Base-by-base conservation (phyloP, 2,113 vertebrate species). In the Hydropotes inermis region DNA sequence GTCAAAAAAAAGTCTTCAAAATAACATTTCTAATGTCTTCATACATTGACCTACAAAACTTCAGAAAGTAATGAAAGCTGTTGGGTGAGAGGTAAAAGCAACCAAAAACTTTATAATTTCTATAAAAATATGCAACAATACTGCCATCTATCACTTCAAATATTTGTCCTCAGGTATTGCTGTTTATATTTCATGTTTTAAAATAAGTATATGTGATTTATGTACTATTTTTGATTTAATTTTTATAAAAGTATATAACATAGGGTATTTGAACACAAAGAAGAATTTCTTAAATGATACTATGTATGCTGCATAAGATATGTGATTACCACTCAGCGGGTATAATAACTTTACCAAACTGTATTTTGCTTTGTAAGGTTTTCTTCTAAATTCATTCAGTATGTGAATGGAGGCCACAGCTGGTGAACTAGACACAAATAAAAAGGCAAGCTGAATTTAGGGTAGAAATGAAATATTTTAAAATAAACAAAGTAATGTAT, bases 131-230 rank as follows among this genome's bases (percentile, higher is more conserved):
- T 82, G 74, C 47, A 76, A 54, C 30, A 36, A 92, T 81, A 50
- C 91, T 97, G 94, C 94, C 88, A 96, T 91, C 94, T 97, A 97
- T 54, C 0, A 2, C 85, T 88, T 43, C 85, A 76, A 67, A n/a
- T 85, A 55, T 55, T 36, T 89, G 94, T 67, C 28, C 28, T 58
- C 79, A 47, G 25, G 45, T 52, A 84, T 10, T 3, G 55, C 23
- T 30, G 25, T 52, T 14, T n/a, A 15, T 45, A 47, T 50, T 54
- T 60, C n/a, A 54, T 50, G 17, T 43, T 94, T 85, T 58, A n/a
- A 87, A 70, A 95, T 47, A 54, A 88, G 16, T 54, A n/a, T 2
- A 33, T 8, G 16, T 97, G 13, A 87, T 2, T 47, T 88, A 39
- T 6, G 1, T 64, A 17, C 3, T 47, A 14, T 6, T 57, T 92